Evolutionary conservation across 2,797 vertebrate genomes (phyloP), one percentile per base, ranked within the genome.

Genomic region (Sebastes dallii): DNA sequence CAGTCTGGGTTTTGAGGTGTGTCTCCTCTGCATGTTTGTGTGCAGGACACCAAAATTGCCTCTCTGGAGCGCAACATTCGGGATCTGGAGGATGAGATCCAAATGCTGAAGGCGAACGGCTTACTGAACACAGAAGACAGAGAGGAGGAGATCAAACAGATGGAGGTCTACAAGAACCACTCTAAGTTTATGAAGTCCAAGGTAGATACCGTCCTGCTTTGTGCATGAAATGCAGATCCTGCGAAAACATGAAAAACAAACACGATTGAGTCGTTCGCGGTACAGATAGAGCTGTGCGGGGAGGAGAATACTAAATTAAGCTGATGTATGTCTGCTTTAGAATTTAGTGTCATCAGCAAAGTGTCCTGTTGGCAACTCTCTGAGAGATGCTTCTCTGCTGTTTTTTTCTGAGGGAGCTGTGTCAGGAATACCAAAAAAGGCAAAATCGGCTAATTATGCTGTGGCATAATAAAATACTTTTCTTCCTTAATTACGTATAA

Each of bases 171-270:
- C 96, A 99, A 98, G 95, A 99, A 97, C 94, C 98, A 99, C 93
- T 98, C 98, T 59, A 98, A 99, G 96, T 99, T 99, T 91, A 99
- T 99, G 98, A 99, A 99, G 95, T 97, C 96, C 75, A 99, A 99
- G 97, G 98, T 99, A 96, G 80, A 82, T 39, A 70, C 62, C 3
- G 2, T 54, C 58, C 72, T 36, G 50, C 66, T 14, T 34, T 29
- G 11, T 85, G 78, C 80, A 84, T 80, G 24, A 86, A 62, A 75
- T 27, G 34, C 14, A 36, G 46, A 75, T 68, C 14, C 14, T 71
- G 27, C 68, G 12, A 78, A 75, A 71, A 64, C 55, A 11, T 66
- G 46, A 64, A 29, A 69, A 69, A 39, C 20, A 25, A 52, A 65
- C 22, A 30, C 1, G 4, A 42, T 2, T 11, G 29, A 59, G 60